These are phyloP conservation scores for Festucalex cinctus DNA, from an alignment of 2,113 vertebrate species.

Conservation along the genomic window DNA sequence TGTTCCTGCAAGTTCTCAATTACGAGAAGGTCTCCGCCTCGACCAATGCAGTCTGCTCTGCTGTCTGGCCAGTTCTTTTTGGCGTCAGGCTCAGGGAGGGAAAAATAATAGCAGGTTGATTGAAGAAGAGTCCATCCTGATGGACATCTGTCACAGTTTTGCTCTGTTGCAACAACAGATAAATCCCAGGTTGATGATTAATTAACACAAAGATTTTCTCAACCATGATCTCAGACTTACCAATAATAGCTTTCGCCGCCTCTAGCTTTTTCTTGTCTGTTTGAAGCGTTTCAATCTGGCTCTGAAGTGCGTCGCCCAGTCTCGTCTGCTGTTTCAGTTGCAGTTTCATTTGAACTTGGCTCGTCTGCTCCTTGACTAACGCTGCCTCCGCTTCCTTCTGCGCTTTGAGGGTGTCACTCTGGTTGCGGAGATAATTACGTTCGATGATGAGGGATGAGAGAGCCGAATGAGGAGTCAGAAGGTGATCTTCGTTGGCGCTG, in stretches of 20 bases:
- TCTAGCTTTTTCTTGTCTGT: conserved; percentile 31
- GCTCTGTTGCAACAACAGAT: conserved; percentile 46
- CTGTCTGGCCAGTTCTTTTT: conserved; percentile 56
- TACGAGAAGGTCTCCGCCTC: conserved; percentile 52
- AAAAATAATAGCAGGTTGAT: conserved; percentile 56
- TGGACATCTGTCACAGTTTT: conserved; percentile 50
- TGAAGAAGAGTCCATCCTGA: conserved; percentile 44
- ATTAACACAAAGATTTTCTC: background rate
- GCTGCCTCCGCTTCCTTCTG: conserved; percentile 18
- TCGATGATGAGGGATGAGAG: conserved; percentile 25
- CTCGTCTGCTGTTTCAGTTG: conserved; percentile 23
- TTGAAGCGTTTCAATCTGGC: conserved; percentile 30
- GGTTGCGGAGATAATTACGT: conserved; percentile 49
- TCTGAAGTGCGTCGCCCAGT: conserved; percentile 22
- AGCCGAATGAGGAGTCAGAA: conserved; percentile 16
- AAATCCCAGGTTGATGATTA: too few relatives aligned
- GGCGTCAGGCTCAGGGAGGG: background rate
- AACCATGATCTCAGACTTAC: conserved; percentile 20
- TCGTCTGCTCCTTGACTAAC: conserved; percentile 12
- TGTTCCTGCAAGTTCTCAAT: conserved; percentile 52
- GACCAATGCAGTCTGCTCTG: conserved; percentile 47
- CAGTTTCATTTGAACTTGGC: conserved; percentile 10
- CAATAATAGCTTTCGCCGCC: conserved; percentile 10
- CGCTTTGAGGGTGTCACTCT: conserved; percentile 22
- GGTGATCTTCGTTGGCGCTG: conserved; percentile 20